Evolutionary conservation across 53 echinoderm and acorn worm genomes (phyloP), one percentile per base, ranked within the genome.

Genomic region (Antedon mediterranea): DNA sequence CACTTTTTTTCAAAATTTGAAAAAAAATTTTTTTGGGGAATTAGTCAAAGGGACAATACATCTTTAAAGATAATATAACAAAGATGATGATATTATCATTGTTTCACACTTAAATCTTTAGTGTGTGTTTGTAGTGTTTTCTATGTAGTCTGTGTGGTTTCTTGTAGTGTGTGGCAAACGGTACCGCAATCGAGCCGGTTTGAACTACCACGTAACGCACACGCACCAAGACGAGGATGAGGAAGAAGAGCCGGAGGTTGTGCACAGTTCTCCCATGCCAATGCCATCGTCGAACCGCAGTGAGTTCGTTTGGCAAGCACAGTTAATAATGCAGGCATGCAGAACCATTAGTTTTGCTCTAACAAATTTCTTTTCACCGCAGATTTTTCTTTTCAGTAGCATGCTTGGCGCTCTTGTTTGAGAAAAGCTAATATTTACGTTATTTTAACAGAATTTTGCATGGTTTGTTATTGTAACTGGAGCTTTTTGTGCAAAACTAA

Each of bases 151-250:
- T 43, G 77, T 78, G 81, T 79, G 20, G 34, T 28, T 87, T 82
- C 72, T 83, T 73, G 71, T 81, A 98, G 98, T 93, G 72, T 98
- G 98, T 44, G 93, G 93, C 73, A 93, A 92, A 78, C 86, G 93
- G 27, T 98, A 98, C 90, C 93, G 93, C 86, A 98, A 98, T 77
- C 85, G 93, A 34, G 90, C 90, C 23, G 98, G 98, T 73, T 77
- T 98, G 88, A 98, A 74, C 85, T 98, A 98, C 80, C 98, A 98
- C 84, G 86, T 88, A 71, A 86, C 82, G 78, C 98, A 98, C 84
- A 85, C 88, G 73, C 98, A 98, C 74, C 88, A 90, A 43, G 88
- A 84, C 27, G 73, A 82, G 37, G 91, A 91, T 15, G 78, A 75
- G 42, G 90, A 88, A 0, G 76, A 79, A 43, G 90, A 89, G n/a